Base-by-base conservation (phyloP, 1,140 invertebrate genomes). In the Drosophila nigrodunni region DNA sequence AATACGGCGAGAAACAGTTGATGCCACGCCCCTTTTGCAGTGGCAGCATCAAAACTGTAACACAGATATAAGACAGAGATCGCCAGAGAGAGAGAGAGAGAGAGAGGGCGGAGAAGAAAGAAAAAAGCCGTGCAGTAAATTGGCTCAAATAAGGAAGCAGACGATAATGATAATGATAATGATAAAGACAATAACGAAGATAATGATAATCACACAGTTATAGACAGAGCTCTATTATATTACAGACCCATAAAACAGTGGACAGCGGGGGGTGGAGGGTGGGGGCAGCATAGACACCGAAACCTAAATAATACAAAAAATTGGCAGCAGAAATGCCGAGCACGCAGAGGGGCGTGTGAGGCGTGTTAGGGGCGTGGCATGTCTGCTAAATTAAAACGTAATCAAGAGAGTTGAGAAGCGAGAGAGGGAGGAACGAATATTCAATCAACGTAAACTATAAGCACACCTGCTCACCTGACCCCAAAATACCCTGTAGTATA, bases 71-170 rank as follows among this genome's bases (percentile, higher is more conserved):
- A 37, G 43, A 21, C 30, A 67, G 30, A 35, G 43, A 30, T 25
- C 25, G 25, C 3, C 0, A 30, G 0, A 21, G 11, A 61, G 69
- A 44, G 57, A 49, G 46, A 64, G 52, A 30, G 41, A 3, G 57
- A 44, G n/a, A 43, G 15, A 41, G 35, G 11, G 15, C 7, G 9
- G 37, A n/a, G 37, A 30, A 11, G 54, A 41, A 57, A 57, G 37
- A 41, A 21, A 57, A 44, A 55, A 60, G 44, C 52, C 59, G 59
- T 70, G 72, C 58, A 73, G 70, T 83, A 79, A 87, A 87, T 89
- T 78, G 83, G 80, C 73, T 55, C 67, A 88, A 88, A 88, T 88
- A 83, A 88, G 83, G 83, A 88, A 88, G 83, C 85, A 71, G 82
- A 79, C 68, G 57, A 72, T 64, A 64, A 64, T 43, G 39, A 65